Conservation (phyloP, 2,797 vertebrate species). For the Ptychadena robeensis region DNA sequence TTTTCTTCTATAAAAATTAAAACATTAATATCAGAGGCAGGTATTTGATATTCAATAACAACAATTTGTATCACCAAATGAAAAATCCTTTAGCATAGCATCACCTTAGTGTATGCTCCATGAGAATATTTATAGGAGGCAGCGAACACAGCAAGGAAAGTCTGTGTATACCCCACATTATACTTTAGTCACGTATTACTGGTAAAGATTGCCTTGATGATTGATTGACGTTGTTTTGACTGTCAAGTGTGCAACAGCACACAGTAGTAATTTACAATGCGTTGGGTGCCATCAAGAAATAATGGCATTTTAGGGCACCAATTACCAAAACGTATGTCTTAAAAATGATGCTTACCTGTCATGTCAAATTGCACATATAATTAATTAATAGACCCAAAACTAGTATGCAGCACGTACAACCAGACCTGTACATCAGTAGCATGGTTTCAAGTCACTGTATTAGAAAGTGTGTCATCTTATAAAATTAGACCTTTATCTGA, state of each 20-base stretch:
- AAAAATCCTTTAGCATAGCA: not conserved
- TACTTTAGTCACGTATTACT: too few species aligned
- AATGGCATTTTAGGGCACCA: too few species aligned
- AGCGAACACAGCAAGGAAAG: too few species aligned
- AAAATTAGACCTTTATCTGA: conserved; percentile 64
- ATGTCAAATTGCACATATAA: not conserved
- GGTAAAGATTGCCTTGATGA: too few species aligned
- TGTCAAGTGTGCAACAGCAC: too few species aligned
- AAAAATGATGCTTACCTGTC: not conserved
- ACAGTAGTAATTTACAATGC: too few species aligned
- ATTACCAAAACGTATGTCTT: too few species aligned
- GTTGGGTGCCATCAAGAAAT: too few species aligned
- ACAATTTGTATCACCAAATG: not conserved
- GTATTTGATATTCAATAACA: not conserved
- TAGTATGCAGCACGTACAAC: not conserved
- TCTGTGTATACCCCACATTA: too few species aligned
- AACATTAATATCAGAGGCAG: not conserved
- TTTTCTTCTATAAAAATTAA: conserved; percentile 77
- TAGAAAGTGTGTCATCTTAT: not conserved
- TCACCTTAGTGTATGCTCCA: not conserved
- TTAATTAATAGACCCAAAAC: not conserved
- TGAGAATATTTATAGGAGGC: not conserved
- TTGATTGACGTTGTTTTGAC: too few species aligned
- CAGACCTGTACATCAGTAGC: too few species aligned
- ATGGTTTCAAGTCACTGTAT: not conserved